phyloP scores from a whole-genome alignment of 2,113 vertebrate genomes.

The Mugil cephalus region DNA sequence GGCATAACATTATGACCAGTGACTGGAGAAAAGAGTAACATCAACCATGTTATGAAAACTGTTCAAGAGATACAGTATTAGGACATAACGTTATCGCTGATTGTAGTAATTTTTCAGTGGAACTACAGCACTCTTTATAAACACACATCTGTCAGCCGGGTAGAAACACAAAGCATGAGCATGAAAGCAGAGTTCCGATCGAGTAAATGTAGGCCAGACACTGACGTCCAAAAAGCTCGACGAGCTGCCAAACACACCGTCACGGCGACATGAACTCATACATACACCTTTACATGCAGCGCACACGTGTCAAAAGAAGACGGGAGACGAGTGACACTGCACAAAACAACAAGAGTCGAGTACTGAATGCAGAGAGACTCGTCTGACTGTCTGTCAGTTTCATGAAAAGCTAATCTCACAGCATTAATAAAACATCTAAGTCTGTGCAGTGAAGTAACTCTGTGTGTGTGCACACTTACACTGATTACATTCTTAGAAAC shows the following conservation, averaged over 20 bases:
- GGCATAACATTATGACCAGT: too few species aligned
- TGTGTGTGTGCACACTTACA: neutral
- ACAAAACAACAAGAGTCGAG: slow-evolving; percentile 10
- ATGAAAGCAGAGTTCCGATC: slow-evolving; percentile 21
- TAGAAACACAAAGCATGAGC: neutral
- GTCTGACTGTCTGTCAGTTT: neutral
- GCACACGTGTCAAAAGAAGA: slow-evolving; percentile 25
- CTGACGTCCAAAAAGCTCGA: slow-evolving; percentile 33
- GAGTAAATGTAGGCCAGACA: slow-evolving; percentile 48
- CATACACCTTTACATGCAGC: slow-evolving; percentile 39
- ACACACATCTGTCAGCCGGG: neutral
- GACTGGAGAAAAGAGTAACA: too few species aligned
- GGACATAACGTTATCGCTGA: too few species aligned
- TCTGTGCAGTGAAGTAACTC: neutral
- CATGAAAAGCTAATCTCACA: slow-evolving; percentile 1
- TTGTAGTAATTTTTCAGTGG: too few species aligned
- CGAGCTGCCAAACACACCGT: slow-evolving; percentile 39
- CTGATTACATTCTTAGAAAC: slow-evolving; percentile 24
- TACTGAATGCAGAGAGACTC: slow-evolving; percentile 22
- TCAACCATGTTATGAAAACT: too few species aligned
- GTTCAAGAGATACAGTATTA: too few species aligned
- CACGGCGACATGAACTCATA: slow-evolving; percentile 6
- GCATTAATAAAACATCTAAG: slow-evolving; percentile 18
- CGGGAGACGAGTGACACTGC: neutral
- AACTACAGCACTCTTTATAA: neutral